Percentiles rank a stretch among this genome's conserved stretches.
These are phyloP conservation scores for Podarcis siculus DNA, from an alignment of 2,797 vertebrate genomes.

Conservation along the genomic window DNA sequence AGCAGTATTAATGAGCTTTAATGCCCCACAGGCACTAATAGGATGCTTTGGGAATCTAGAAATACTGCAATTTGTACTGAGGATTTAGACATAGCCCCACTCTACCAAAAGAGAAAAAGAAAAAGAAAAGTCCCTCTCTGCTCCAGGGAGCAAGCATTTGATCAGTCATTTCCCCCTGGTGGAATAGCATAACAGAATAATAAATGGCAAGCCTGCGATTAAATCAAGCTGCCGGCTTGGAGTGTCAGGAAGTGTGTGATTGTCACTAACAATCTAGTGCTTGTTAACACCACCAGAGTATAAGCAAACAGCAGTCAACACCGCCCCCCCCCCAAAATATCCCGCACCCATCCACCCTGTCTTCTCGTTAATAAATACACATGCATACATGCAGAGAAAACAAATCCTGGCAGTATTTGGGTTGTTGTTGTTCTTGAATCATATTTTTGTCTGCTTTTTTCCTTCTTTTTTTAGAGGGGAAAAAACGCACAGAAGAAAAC, in stretches of 20 bases:
- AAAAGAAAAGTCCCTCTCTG: conserved; percentile 77
- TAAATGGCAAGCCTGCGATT: conserved; percentile 90
- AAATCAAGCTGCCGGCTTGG: conserved; percentile 93
- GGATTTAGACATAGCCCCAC: conserved; percentile 93
- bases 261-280: conserved; percentile 90
- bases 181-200: conserved; percentile 87
- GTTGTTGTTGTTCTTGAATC: conserved; percentile 63
- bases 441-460: conserved; percentile 25
- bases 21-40: conserved; percentile 99
- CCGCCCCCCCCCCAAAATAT: background rate
- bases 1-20: conserved; percentile 99
- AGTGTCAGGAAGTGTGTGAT: conserved; percentile 86
- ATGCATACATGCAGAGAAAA: conserved; percentile 47
- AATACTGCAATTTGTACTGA: conserved; percentile 99
- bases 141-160: conserved; percentile 85
- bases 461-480: background rate
- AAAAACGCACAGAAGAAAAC: conserved; percentile 37
- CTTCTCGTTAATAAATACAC: conserved; percentile 6
- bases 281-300: conserved; percentile 86
- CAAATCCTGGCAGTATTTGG: conserved; percentile 27
- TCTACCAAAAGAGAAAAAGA: conserved; percentile 50
- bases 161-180: conserved; percentile 84
- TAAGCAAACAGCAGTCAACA: conserved; percentile 87
- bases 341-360: background rate
- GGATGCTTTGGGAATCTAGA: conserved; percentile 96